Conservation (phyloP, 2,797 vertebrate species). For the Rhynchotus rufescens region DNA sequence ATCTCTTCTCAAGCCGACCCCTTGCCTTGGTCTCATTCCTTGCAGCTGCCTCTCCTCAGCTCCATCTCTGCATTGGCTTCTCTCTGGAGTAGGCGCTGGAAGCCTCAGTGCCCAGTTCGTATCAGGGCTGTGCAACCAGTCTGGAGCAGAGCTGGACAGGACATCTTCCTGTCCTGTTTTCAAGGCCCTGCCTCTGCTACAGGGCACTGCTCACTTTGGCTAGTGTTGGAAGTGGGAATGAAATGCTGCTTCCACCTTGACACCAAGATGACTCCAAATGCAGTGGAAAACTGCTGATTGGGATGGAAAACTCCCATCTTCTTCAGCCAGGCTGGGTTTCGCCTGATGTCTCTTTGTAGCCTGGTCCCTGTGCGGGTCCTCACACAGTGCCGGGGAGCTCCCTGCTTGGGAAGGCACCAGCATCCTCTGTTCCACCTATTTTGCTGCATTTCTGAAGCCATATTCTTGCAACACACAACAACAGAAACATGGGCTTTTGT, state of each 20-base stretch:
- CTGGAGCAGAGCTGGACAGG: neutral
- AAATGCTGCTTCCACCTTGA: conserved; percentile 1
- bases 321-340: conserved; percentile 18
- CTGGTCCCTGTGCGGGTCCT: neutral
- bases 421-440: neutral
- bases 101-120: neutral
- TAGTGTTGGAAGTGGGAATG: neutral
- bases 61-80: neutral
- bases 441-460: neutral
- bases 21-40: neutral
- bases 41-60: neutral
- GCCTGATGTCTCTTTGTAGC: conserved; percentile 8
- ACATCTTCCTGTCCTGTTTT: neutral
- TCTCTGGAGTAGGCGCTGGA: neutral
- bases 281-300: conserved; percentile 44
- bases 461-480: neutral
- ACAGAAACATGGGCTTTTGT: neutral
- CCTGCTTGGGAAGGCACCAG: conserved; percentile 22
- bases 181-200: conserved; percentile 40
- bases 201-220: conserved; percentile 17
- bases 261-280: neutral
- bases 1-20: neutral
- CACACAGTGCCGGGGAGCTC: neutral
- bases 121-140: conserved; percentile 11
- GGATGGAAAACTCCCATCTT: neutral